These are phyloP conservation scores for Rhodinocichla rosea DNA, from an alignment of 2,113 vertebrate species.

Conservation along the genomic window DNA sequence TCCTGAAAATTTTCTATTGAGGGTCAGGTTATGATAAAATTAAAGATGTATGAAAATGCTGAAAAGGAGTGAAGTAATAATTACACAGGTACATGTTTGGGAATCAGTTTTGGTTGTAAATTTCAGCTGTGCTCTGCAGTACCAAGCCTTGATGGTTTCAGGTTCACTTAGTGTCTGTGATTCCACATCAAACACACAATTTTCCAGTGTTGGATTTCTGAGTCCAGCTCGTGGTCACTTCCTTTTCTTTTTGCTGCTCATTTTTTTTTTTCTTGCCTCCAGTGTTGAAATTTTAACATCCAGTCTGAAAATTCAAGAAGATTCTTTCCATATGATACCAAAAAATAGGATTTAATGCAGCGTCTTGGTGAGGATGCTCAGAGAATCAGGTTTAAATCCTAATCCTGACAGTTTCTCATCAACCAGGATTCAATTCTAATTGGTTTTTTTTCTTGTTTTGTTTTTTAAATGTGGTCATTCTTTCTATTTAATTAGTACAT, in stretches of 20 bases:
- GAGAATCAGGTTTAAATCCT: background rate
- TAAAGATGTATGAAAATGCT: background rate
- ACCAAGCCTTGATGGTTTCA: background rate
- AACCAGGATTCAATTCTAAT: background rate
- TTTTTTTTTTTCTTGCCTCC: background rate
- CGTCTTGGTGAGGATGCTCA: background rate
- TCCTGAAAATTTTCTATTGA: background rate
- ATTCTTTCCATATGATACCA: background rate
- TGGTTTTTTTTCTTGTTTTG: no score
- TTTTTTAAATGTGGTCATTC: rapidly evolving
- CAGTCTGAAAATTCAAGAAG: background rate
- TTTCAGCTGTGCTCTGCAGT: background rate
- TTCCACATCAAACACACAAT: background rate
- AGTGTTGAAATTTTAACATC: background rate
- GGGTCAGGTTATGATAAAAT: background rate
- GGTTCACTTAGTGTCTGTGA: background rate
- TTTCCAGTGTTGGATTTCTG: background rate
- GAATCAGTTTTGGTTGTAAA: background rate
- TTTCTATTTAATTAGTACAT: background rate
- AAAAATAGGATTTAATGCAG: background rate
- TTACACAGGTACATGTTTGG: background rate
- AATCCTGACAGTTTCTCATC: background rate
- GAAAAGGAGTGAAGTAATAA: background rate
- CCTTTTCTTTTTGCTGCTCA: background rate
- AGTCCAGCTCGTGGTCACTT: background rate